A percentile compares a stretch with the other conserved stretches of the same genome.
phyloP scores from a whole-genome alignment of 2,797 vertebrate species.

The Nothura maculosa region DNA sequence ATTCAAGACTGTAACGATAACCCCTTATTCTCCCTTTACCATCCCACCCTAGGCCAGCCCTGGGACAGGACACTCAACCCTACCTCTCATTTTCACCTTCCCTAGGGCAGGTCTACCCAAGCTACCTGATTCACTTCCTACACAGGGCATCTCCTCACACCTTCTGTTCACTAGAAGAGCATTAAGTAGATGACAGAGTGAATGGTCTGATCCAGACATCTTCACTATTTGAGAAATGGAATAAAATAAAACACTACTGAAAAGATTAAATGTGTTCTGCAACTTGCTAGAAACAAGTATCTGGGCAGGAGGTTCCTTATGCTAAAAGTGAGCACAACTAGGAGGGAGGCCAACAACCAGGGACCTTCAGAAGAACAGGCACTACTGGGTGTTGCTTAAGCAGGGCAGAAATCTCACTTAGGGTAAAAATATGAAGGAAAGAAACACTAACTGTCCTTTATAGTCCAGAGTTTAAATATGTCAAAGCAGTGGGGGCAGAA shows the following conservation, averaged over 20 bases:
- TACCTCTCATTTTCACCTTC: neutral
- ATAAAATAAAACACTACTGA: neutral
- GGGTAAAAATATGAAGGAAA: neutral
- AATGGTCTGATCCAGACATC: neutral
- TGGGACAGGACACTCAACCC: neutral
- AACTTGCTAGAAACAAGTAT: neutral
- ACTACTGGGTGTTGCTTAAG: neutral
- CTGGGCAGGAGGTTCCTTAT: neutral
- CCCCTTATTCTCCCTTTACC: neutral
- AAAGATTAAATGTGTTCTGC: neutral
- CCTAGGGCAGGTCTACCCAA: neutral
- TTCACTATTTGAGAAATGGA: neutral
- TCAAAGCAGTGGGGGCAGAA: neutral
- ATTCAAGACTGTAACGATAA: neutral
- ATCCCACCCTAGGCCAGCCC: fast-evolving
- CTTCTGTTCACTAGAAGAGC: neutral
- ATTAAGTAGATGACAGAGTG: neutral
- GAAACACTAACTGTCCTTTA: neutral
- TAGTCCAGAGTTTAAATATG: neutral
- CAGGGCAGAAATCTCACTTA: neutral
- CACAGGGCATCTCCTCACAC: neutral
- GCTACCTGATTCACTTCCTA: neutral
- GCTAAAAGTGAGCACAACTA: neutral
- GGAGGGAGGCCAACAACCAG: neutral
- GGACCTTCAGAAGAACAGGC: neutral